Percentiles rank a stretch among this genome's conserved stretches.
These are phyloP conservation scores for Ypsolopha scabrella DNA, from an alignment of 2,888 invertebrate species.

Conservation along the genomic window DNA sequence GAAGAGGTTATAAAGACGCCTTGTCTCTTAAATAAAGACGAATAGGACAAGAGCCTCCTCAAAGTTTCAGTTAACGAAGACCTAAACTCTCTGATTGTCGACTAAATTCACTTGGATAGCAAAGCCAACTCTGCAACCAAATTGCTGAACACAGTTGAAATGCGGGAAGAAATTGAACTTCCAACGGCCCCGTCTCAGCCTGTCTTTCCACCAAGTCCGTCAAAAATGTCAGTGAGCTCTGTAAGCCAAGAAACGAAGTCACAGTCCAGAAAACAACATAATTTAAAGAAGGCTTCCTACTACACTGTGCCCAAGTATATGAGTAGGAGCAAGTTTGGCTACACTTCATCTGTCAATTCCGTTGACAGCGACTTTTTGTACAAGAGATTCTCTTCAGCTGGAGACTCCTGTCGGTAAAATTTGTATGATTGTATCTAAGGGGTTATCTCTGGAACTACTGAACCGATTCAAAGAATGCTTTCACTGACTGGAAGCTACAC, in stretches of 20 bases:
- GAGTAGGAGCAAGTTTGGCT: slow-evolving; percentile 42
- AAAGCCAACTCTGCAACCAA: slow-evolving; percentile 34
- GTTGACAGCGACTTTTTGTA: slow-evolving; percentile 30
- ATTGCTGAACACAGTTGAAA: slow-evolving; percentile 30
- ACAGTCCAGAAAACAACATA: slow-evolving; percentile 10
- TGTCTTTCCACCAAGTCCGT: slow-evolving; percentile 40
- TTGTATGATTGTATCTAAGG: too few species aligned
- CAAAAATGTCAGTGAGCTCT: slow-evolving; percentile 34
- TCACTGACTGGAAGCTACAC: too few species aligned
- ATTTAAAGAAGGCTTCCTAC: slow-evolving; percentile 20
- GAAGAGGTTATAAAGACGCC: slow-evolving; percentile 32
- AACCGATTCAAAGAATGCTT: too few species aligned
- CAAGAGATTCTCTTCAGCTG: too few species aligned
- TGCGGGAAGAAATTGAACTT: slow-evolving; percentile 42
- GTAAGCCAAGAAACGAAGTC: slow-evolving; percentile 9
- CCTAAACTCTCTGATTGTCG: slow-evolving; percentile 34
- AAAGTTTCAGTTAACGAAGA: slow-evolving; percentile 48
- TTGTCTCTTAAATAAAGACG: slow-evolving; percentile 45
- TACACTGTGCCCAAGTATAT: slow-evolving; percentile 38
- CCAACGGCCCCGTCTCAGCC: slow-evolving; percentile 44
- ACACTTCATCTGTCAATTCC: slow-evolving; percentile 44
- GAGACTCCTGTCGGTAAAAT: too few species aligned
- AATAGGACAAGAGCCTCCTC: slow-evolving; percentile 24
- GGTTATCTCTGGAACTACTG: too few species aligned
- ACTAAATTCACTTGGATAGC: slow-evolving; percentile 51